These are phyloP conservation scores for Carduelis carduelis DNA, from an alignment of 2,797 vertebrate genomes.

Conservation along the genomic window DNA sequence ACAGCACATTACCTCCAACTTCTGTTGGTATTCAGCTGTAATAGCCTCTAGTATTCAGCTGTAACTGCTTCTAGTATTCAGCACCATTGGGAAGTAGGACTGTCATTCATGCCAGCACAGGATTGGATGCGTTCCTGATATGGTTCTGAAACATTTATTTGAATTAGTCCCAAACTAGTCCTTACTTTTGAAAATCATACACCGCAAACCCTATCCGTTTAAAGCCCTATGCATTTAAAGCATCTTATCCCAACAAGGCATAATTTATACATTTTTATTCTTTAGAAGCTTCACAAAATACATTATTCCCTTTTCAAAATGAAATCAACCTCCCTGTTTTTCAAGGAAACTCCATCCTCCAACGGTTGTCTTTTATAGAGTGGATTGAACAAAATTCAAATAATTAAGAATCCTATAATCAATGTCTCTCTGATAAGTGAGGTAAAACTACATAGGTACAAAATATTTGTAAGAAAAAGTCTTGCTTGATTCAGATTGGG, in stretches of 20 bases:
- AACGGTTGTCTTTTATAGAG: neutral
- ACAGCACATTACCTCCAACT: neutral
- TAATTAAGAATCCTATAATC: neutral
- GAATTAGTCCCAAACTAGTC: neutral
- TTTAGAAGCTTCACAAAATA: neutral
- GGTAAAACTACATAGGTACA: neutral
- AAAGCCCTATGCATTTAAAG: neutral
- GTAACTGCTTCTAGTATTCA: neutral
- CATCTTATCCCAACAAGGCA: neutral
- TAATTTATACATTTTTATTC: neutral
- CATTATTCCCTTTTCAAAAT: neutral
- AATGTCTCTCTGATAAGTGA: neutral
- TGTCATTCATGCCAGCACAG: neutral
- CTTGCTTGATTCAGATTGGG: neutral
- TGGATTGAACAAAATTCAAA: neutral
- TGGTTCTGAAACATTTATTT: neutral
- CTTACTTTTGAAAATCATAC: neutral
- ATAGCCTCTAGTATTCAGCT: neutral
- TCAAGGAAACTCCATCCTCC: neutral
- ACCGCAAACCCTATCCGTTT: neutral
- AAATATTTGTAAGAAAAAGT: neutral
- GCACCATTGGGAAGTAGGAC: neutral
- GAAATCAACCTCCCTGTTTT: neutral
- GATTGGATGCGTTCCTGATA: neutral
- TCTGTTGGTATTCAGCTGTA: neutral